phyloP scores from a whole-genome alignment of 2,113 vertebrate genomes.

The Echinops telfairi region DNA sequence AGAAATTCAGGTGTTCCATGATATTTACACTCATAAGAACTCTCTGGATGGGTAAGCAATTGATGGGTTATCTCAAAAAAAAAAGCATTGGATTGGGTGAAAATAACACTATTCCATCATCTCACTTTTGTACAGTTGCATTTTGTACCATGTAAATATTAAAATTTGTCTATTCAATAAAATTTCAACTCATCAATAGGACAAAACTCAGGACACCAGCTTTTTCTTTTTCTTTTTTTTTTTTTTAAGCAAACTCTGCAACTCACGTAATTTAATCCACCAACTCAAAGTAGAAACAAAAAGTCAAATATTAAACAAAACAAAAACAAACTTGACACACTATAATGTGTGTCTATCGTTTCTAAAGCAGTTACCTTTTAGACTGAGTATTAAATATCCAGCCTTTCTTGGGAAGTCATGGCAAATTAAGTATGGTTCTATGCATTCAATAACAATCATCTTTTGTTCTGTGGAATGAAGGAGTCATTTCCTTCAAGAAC shows the following conservation, averaged over 20 bases:
- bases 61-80: background rate
- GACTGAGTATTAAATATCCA: background rate
- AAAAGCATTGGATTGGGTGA: background rate
- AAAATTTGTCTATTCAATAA: constrained; percentile 27
- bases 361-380: background rate
- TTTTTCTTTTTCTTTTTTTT: constrained; percentile 19
- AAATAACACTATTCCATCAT: background rate
- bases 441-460: background rate
- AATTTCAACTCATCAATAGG: background rate
- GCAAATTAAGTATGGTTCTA: background rate
- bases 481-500: background rate
- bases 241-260: background rate
- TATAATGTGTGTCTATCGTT: background rate
- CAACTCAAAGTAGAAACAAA: constrained; percentile 46
- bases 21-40: background rate
- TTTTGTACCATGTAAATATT: constrained; percentile 6
- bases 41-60: constrained; percentile 39
- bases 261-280: constrained; percentile 19
- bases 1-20: constrained; percentile 14
- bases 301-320: constrained; percentile 11
- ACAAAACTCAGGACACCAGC: background rate
- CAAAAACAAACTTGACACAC: constrained; percentile 21
- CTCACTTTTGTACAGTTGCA: background rate
- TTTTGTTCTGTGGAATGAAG: background rate
- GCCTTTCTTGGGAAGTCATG: constrained; percentile 11